These are phyloP conservation scores for Chrysomela aeneicollis DNA, from an alignment of 2,888 invertebrate genomes.

Conservation along the genomic window DNA sequence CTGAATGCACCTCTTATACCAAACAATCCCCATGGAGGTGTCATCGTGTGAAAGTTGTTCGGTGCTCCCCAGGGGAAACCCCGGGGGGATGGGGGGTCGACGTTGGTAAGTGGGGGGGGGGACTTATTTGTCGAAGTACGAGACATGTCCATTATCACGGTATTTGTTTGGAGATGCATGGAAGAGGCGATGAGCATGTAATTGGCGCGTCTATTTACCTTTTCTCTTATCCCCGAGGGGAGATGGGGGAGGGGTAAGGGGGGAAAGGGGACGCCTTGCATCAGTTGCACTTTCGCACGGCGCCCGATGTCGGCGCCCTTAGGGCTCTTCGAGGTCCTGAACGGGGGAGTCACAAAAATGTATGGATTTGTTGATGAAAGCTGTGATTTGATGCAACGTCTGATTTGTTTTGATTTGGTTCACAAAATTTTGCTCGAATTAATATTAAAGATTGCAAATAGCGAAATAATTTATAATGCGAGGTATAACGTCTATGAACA, in stretches of 20 bases:
- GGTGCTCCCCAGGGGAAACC: not conserved
- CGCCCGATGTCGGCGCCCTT: constrained; percentile 19
- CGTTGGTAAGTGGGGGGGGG: not conserved
- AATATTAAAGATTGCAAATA: no score
- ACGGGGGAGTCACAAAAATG: no score
- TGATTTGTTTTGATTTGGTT: no score
- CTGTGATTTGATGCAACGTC: no score
- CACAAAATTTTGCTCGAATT: no score
- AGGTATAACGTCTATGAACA: no score
- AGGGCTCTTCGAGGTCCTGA: not conserved
- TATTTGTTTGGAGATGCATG: constrained; percentile 49
- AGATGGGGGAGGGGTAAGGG: not conserved
- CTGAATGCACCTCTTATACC: no score
- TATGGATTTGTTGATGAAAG: no score
- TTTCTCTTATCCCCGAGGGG: constrained; percentile 46
- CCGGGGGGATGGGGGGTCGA: not conserved
- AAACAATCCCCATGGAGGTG: not conserved
- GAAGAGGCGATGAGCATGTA: constrained; percentile 55
- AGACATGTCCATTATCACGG: constrained; percentile 19
- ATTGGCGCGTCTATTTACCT: constrained; percentile 58
- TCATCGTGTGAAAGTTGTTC: not conserved
- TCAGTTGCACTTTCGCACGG: constrained; percentile 57
- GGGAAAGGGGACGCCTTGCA: constrained; percentile 44
- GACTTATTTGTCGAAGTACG: not conserved
- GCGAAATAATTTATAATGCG: no score